Evolutionary conservation across 2,888 invertebrate species (phyloP).

Genomic region (Amiota minor): DNA sequence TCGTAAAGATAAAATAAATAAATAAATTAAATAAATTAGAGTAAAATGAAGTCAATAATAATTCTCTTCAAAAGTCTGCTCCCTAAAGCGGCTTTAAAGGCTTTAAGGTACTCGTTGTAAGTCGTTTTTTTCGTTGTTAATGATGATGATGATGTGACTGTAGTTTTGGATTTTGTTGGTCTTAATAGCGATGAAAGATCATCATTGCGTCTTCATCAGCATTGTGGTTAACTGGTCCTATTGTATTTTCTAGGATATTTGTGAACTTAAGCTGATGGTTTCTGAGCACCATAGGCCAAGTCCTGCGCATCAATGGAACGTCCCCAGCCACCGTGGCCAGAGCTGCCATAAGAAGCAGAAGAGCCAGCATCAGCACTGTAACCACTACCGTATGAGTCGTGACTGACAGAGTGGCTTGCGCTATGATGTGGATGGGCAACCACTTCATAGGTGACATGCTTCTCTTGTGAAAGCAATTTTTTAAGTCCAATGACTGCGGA

Average conservation of each 20-base stretch:
- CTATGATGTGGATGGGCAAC: constrained; percentile 89
- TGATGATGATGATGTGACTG: constrained; percentile 18
- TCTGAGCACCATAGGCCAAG: constrained; percentile 86
- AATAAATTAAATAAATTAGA: constrained; percentile 63
- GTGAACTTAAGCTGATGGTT: constrained; percentile 74
- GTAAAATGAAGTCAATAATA: constrained; percentile 63
- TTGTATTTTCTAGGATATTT: not conserved
- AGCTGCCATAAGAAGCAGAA: constrained; percentile 79
- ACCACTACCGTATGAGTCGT: constrained; percentile 78
- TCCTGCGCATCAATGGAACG: constrained; percentile 84
- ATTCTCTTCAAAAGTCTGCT: constrained; percentile 55
- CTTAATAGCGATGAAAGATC: constrained; percentile 27
- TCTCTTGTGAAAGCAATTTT: constrained; percentile 85
- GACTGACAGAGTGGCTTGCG: constrained; percentile 80
- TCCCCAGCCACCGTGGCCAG: constrained; percentile 83
- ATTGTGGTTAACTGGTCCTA: not conserved
- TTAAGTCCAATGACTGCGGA: constrained; percentile 89
- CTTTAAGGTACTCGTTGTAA: constrained; percentile 48
- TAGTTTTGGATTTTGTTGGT: constrained; percentile 11
- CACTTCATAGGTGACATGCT: constrained; percentile 91
- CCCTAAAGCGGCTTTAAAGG: constrained; percentile 35
- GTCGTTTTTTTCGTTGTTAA: constrained; percentile 38
- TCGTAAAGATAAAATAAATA: constrained; percentile 67
- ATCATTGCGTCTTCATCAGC: not conserved
- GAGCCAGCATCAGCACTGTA: constrained; percentile 77